Conservation (phyloP, 2,113 vertebrate species). For the Turdus rufiventris region DNA sequence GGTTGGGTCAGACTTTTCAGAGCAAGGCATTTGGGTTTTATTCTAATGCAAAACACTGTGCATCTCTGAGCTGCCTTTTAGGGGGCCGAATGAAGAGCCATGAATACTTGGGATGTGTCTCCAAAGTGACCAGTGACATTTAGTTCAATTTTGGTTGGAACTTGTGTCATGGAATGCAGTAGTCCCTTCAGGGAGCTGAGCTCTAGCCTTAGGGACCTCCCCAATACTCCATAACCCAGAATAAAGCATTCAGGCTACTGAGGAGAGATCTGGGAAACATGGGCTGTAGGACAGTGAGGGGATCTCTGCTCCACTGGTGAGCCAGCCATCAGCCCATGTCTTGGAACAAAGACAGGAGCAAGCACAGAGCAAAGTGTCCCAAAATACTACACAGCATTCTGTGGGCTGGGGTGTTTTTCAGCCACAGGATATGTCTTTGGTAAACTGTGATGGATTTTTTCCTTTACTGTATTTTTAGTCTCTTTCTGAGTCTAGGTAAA, state of each 20-base stretch:
- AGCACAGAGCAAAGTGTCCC: too few species aligned
- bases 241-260: background rate
- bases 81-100: background rate
- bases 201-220: background rate
- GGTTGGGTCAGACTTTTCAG: background rate
- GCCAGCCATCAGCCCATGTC: background rate
- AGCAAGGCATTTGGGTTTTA: background rate
- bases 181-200: background rate
- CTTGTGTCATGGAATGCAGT: background rate
- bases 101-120: background rate
- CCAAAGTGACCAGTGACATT: background rate
- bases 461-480: background rate
- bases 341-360: background rate
- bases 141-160: background rate
- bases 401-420: accelerated
- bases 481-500: background rate
- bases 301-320: background rate
- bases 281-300: background rate
- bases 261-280: background rate
- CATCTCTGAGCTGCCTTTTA: background rate
- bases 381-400: background rate
- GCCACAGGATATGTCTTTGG: background rate
- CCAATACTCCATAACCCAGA: background rate
- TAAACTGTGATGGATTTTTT: background rate
- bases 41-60: background rate